A percentile compares a stretch with the other conserved stretches of the same genome.
Evolutionary conservation across 2,888 invertebrate genomes (phyloP).

Genomic region (Endomychus coccineus): DNA sequence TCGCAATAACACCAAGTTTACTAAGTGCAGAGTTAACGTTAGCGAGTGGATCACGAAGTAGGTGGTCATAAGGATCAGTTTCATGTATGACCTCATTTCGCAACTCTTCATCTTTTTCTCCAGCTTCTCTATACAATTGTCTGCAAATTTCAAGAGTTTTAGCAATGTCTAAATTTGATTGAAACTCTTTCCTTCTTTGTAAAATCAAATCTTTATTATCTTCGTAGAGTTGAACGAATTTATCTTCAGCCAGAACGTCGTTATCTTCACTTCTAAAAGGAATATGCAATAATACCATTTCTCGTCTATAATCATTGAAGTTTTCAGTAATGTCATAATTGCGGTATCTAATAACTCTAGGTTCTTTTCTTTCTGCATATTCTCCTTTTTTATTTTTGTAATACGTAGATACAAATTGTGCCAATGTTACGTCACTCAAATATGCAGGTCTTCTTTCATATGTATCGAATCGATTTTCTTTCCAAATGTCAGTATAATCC

Average conservation of each 20-base stretch:
- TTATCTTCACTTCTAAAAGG: slow-evolving; percentile 36
- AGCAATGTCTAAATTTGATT: slow-evolving; percentile 30
- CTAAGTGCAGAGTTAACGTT: too few relatives aligned
- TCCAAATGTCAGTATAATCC: too few relatives aligned
- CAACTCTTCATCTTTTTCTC: slow-evolving; percentile 11
- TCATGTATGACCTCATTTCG: slow-evolving; percentile 9
- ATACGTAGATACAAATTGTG: too few relatives aligned
- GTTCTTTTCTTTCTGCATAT: slow-evolving; percentile 24
- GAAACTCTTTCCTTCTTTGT: slow-evolving; percentile 30
- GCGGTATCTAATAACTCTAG: slow-evolving; percentile 35
- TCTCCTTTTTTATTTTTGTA: too few relatives aligned
- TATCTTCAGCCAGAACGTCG: slow-evolving; percentile 34
- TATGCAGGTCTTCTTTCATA: too few relatives aligned
- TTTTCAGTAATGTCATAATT: slow-evolving; percentile 34
- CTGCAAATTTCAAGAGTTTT: slow-evolving; percentile 37
- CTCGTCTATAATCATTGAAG: slow-evolving; percentile 33
- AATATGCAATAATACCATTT: slow-evolving; percentile 35
- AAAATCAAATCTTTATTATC: slow-evolving; percentile 31
- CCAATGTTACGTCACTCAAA: too few relatives aligned
- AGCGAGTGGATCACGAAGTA: too few relatives aligned
- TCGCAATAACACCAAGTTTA: too few relatives aligned
- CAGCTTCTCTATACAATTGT: slow-evolving; percentile 28
- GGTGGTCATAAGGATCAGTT: too few relatives aligned
- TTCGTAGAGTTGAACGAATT: slow-evolving; percentile 32
- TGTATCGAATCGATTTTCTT: too few relatives aligned